Conservation (phyloP, 1,140 invertebrate genomes). For the Dendroctonus ponderosae region DNA sequence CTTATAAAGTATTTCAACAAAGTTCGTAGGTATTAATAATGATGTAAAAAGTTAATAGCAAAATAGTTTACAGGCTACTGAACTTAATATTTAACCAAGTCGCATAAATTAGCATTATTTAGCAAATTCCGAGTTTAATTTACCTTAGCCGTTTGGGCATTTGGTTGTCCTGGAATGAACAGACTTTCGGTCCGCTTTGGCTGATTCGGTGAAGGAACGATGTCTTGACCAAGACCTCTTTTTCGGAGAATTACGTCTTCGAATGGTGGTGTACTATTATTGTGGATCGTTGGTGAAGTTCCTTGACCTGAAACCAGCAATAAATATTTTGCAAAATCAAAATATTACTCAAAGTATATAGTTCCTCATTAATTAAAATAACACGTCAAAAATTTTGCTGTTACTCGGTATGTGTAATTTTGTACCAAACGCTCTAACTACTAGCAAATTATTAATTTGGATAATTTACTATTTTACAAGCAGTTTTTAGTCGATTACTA, state of each 20-base stretch:
- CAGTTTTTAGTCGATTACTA: too few species aligned
- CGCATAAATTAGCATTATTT: background rate
- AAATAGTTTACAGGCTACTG: background rate
- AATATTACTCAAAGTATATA: too few species aligned
- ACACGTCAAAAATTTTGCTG: too few species aligned
- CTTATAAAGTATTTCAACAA: too few species aligned
- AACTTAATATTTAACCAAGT: background rate
- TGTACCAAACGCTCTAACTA: too few species aligned
- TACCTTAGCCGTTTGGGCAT: constrained; percentile 42
- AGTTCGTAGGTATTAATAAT: too few species aligned
- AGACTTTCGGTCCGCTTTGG: constrained; percentile 87
- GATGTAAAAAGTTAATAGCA: too few species aligned
- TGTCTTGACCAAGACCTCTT: constrained; percentile 79
- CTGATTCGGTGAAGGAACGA: constrained; percentile 77
- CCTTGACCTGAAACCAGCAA: constrained; percentile 22
- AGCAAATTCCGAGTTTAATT: constrained; percentile 4
- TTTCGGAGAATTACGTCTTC: constrained; percentile 78
- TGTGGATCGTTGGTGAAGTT: constrained; percentile 36
- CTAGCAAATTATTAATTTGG: too few species aligned
- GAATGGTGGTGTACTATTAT: constrained; percentile 58
- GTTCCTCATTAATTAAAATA: too few species aligned
- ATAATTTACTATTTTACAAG: too few species aligned
- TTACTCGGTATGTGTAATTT: too few species aligned
- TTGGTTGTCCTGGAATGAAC: constrained; percentile 56
- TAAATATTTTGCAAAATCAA: too few species aligned